Conservation (phyloP, 2,888 invertebrate genomes). For the Globia sparganii region DNA sequence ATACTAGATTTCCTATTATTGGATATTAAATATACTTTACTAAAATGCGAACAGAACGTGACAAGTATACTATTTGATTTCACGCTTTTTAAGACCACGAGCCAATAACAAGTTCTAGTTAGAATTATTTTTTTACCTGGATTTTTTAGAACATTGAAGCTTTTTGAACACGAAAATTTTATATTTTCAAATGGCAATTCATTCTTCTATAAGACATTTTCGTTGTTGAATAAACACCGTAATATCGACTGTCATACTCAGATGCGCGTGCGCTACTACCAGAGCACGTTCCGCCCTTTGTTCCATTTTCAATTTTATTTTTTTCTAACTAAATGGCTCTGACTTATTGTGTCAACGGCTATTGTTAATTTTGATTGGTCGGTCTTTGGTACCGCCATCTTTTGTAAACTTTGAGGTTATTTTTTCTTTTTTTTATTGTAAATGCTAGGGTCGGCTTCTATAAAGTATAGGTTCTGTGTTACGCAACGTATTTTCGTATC, state of each 20-base stretch:
- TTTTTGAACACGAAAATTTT: slow-evolving; percentile 26
- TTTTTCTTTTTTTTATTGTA: slow-evolving; percentile 70
- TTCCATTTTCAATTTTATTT: slow-evolving; percentile 74
- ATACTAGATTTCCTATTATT: slow-evolving; percentile 14
- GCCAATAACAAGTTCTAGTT: slow-evolving; percentile 13
- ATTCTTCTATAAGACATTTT: slow-evolving; percentile 44
- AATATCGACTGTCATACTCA: slow-evolving; percentile 70
- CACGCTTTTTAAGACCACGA: slow-evolving; percentile 25
- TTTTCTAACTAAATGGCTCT: slow-evolving; percentile 74
- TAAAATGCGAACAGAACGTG: slow-evolving; percentile 35
- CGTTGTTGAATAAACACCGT: slow-evolving; percentile 67
- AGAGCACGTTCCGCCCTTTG: slow-evolving; percentile 84
- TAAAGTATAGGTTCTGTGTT: slow-evolving; percentile 68
- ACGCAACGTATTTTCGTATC: slow-evolving; percentile 73
- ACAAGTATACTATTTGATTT: slow-evolving; percentile 41
- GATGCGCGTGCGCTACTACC: slow-evolving; percentile 76
- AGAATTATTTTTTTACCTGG: background rate
- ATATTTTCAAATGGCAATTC: slow-evolving; percentile 28
- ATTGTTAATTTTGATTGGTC: slow-evolving; percentile 82
- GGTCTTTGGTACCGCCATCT: slow-evolving; percentile 70
- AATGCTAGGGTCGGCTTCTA: slow-evolving; percentile 65
- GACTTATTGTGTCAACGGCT: slow-evolving; percentile 76
- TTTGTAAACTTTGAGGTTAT: slow-evolving; percentile 69
- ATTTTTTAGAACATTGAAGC: background rate
- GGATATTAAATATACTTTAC: slow-evolving; percentile 14